Evolutionary conservation across 2,113 vertebrate species (phyloP), one percentile per base, ranked within the genome.

Genomic region (Nyctereutes procyonoides): DNA sequence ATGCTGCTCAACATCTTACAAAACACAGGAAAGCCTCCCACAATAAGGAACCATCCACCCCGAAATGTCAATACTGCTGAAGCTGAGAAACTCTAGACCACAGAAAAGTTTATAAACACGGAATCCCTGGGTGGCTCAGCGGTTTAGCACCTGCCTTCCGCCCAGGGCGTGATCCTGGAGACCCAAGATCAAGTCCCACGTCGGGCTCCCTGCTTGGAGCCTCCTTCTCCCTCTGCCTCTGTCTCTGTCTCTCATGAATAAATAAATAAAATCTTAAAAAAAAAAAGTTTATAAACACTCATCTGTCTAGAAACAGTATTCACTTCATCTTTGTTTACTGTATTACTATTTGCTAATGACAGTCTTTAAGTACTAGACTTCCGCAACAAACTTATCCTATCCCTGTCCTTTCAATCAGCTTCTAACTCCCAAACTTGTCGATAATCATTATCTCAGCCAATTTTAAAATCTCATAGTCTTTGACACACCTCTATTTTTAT

Each of bases 351-450:
- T 96, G 79, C 35, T 87, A 84, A 55, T 80, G 95, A 28, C 51
- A 30, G 69, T 94, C 35, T 95, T 95, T 88, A 81, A 58, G 56
- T 58, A 62, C 67, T 87, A 83, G 69, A 56, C 88, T 93, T 89
- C 77, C 65, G 53, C 60, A 95, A 96, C n/a, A 92, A 79, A 51
- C 62, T 88, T 91, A 90, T 2, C 80, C 63, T 83, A 32, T 67
- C 74, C n/a, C 67, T 63, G 76, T 71, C 56, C 71, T 48, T 95
- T 88, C 26, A 26, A 95, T 88, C 76, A 88, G 20, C 38, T 88
- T 80, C 69, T 83, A 94, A 80, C 43, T 93, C 95, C 30, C 65
- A 96, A 88, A 93, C 56, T 51, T 93, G 76, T 62, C 56, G 90
- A 88, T 1, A 13, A 56, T 80, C 9, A 92, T 62, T 19, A 93